Evolutionary conservation across 1,140 invertebrate genomes (phyloP), one percentile per base, ranked within the genome.

Genomic region (Calephelis virginiensis): DNA sequence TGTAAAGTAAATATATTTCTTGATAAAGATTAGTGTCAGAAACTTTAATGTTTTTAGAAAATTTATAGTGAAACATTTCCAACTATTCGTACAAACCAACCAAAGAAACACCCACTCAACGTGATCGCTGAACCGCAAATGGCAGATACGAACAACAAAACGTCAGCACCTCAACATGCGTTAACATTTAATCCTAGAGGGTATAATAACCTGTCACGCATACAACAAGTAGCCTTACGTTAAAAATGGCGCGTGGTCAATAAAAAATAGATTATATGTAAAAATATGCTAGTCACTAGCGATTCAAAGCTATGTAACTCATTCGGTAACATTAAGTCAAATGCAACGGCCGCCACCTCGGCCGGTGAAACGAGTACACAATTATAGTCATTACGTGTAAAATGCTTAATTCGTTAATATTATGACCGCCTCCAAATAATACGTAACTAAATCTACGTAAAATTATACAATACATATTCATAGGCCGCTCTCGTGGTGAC

Each of bases 271-370:
- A 71, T 74, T 76, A 75, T 72, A 77, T 81, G 80, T 82, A 80
- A 82, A 82, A 82, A 80, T 83, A 86, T 82, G 80, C 79, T 84
- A 84, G 82, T 83, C 79, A 83, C 83, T 85, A 86, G 83, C 85
- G 85, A 83, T 82, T 80, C 81, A 77, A 86, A 84, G 78, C 81
- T 85, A 84, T 79, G 80, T 80, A 85, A 88, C 81, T 78, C 78
- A 77, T 79, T 80, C 82, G 85, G 86, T 89, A 86, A 89, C 86
- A 74, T 82, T 77, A 77, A 74, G 28, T 78, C 68, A 80, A 81
- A 81, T 83, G 81, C 82, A 77, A 67, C 67, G 67, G 38, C 48
- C 61, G 70, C 68, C 61, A 50, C 12, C 73, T 48, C 53, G n/a
- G 46, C 37, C n/a, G 9, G 8, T 17, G 65, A 67, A 68, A 72